Base-by-base conservation (phyloP, 2,797 vertebrate genomes). In the Rhyacichthys aspro region DNA sequence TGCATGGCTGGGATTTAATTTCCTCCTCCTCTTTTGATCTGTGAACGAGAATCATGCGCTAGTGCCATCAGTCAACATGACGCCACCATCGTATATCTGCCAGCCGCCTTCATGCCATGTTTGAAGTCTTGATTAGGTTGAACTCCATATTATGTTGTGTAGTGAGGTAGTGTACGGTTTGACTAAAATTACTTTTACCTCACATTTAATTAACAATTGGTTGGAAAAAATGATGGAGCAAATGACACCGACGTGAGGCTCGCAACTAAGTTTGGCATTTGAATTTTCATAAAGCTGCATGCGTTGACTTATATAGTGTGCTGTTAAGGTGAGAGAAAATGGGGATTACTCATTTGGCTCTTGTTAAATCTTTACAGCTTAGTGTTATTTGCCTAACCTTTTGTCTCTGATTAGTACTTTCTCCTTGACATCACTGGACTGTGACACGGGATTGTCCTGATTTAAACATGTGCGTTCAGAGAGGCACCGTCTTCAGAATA, bases 321-420 rank as follows among this genome's bases (percentile, higher is more conserved):
- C 16, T 53, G 23, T 54, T 15, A 33, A 47, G 18, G 19, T 37
- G 50, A 39, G 57, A 45, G 32, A 58, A 33, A 16, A 49, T 59
- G n/a, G 17, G 1, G 11, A 64, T 59, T 65, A 34, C 48, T 49
- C 10, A 5, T 75, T 58, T 64, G 47, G 42, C 61, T 70, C 15
- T 57, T 61, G 43, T 59, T 11, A 60, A 79, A 63, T 66, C 62
- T 77, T 76, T 70, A 75, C 67, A 53, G 73, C 71, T 82, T 66
- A 67, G 43, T 47, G 45, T 70, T 72, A 45, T 77, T 82, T 79
- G 38, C 53, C 60, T 55, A 46, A 56, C 58, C 59, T 52, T 39
- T 23, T 60, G 46, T 77, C 61, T 72, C 19, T 81, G 82, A 76
- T 72, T 69, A 79, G 56, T 62, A 36, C 48, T 42, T 65, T 52